A percentile compares a stretch with the other conserved stretches of the same genome.
Conservation (phyloP, 1,140 invertebrate genomes). For the Artemia franciscana region DNA sequence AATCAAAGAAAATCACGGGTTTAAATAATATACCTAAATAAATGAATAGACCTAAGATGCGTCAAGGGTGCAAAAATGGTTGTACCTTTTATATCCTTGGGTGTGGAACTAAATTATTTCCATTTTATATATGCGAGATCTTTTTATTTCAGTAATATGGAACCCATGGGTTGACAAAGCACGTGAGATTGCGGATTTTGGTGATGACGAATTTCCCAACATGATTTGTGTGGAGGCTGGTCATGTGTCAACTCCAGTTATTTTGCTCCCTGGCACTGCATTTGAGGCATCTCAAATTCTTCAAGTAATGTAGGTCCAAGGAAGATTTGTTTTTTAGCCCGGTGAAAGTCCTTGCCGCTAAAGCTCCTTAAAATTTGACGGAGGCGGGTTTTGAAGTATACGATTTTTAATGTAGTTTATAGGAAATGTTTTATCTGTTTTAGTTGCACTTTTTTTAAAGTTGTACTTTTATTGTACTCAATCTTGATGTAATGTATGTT, state of each 20-base stretch:
- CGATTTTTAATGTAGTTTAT: background rate
- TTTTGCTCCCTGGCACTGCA: constrained; percentile 57
- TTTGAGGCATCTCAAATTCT: constrained; percentile 68
- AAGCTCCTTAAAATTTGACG: background rate
- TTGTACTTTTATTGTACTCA: too few species aligned
- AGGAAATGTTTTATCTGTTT: background rate
- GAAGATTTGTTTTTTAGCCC: background rate
- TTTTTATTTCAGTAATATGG: constrained; percentile 49
- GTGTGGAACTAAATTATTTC: too few species aligned
- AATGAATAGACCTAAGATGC: too few species aligned
- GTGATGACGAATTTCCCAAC: constrained; percentile 60
- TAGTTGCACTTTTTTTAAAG: background rate
- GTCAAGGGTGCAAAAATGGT: too few species aligned
- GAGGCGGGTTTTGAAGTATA: background rate
- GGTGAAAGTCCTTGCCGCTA: background rate
- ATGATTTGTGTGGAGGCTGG: constrained; percentile 89
- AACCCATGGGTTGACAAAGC: constrained; percentile 86
- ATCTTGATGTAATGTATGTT: too few species aligned
- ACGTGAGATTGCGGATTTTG: constrained; percentile 74
- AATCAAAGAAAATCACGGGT: too few species aligned
- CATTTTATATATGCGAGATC: too few species aligned
- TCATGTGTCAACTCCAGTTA: constrained; percentile 57
- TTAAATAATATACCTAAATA: too few species aligned
- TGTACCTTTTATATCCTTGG: too few species aligned
- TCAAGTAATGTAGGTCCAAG: constrained; percentile 32